Conservation (phyloP, 2,113 vertebrate species). For the Podiceps cristatus region DNA sequence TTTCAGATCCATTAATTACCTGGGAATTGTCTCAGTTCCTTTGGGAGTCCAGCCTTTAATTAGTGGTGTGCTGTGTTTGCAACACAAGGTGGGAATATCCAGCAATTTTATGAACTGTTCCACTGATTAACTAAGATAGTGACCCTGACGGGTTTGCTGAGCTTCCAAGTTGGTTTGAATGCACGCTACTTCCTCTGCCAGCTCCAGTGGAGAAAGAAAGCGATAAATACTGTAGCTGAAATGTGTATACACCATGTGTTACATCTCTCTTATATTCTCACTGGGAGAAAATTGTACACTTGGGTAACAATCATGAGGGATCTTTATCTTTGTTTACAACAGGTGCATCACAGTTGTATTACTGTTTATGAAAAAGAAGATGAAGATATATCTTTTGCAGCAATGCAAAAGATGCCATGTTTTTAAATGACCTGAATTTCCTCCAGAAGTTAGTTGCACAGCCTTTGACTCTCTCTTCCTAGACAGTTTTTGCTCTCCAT, state of each 20-base stretch:
- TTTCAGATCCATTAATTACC: background rate
- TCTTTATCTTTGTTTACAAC: background rate
- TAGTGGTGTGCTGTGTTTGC: background rate
- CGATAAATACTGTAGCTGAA: background rate
- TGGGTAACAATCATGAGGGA: background rate
- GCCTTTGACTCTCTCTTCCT: background rate
- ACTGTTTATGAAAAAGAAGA: background rate
- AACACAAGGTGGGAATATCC: background rate
- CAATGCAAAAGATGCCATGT: background rate
- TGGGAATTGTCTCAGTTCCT: background rate
- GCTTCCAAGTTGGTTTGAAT: background rate
- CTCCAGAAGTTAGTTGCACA: background rate
- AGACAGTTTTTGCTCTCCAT: background rate
- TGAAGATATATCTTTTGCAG: background rate
- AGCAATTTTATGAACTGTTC: background rate
- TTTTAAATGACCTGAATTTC: background rate
- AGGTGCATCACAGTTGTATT: fast-evolving
- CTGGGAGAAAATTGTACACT: background rate
- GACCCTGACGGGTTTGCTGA: background rate
- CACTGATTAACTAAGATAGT: background rate
- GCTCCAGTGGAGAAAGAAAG: background rate
- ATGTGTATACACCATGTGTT: background rate
- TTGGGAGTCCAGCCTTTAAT: background rate
- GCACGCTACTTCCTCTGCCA: background rate
- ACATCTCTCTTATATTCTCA: background rate